These are phyloP conservation scores for Cottus gobio DNA, from an alignment of 2,113 vertebrate species.

Conservation along the genomic window DNA sequence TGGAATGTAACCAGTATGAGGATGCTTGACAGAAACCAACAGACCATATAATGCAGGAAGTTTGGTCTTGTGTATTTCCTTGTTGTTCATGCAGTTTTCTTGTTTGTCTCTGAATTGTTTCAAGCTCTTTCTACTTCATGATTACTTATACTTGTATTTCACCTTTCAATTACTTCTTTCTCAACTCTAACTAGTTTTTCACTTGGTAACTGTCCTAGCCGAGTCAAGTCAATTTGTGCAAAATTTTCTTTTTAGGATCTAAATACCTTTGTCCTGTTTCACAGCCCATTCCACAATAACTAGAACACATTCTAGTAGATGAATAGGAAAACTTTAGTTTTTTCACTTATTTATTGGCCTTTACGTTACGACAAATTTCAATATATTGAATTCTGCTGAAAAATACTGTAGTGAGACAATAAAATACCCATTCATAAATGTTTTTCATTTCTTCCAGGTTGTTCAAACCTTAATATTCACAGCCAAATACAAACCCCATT, in stretches of 20 bases:
- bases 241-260: too few species aligned
- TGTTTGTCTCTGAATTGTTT: slow-evolving; percentile 2
- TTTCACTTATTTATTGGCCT: not conserved
- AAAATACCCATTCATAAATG: not conserved
- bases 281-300: too few species aligned
- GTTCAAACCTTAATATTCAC: not conserved
- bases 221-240: not conserved
- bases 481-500: not conserved
- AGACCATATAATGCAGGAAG: too few species aligned
- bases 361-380: not conserved
- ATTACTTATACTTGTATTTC: not conserved
- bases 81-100: not conserved
- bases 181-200: not conserved
- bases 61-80: slow-evolving; percentile 3
- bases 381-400: not conserved
- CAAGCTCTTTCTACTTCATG: not conserved
- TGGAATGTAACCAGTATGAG: not conserved
- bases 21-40: not conserved
- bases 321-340: not conserved
- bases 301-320: too few species aligned
- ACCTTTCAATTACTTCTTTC: too few species aligned
- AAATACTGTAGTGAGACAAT: not conserved
- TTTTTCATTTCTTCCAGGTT: not conserved
- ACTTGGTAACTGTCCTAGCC: not conserved
- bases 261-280: too few species aligned